Percentiles rank a stretch among this genome's conserved stretches.
phyloP scores from a whole-genome alignment of 1,140 invertebrate species.

The Stenopsyche tienmushanensis region DNA sequence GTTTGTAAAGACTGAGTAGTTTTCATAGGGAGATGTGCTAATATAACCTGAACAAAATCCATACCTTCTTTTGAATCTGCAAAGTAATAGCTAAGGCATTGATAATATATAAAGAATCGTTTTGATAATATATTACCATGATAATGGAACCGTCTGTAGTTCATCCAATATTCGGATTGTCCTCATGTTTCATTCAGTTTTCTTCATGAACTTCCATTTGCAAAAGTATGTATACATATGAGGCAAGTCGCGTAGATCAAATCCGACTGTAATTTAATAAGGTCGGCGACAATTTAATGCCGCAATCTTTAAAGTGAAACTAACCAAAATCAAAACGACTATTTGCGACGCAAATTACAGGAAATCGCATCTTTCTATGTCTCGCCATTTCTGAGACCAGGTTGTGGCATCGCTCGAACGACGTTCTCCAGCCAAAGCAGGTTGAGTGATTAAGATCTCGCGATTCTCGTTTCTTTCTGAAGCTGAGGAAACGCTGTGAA shows the following conservation, averaged over 20 bases:
- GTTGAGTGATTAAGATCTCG: background rate
- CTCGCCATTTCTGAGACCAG: slow-evolving; percentile 1
- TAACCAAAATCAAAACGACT: background rate
- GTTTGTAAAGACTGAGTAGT: too few species aligned
- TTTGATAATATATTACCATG: background rate
- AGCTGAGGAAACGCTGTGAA: background rate
- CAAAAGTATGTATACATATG: too few species aligned
- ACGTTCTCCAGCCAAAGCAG: background rate
- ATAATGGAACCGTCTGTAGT: background rate
- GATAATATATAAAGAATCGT: too few species aligned
- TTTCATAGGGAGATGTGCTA: too few species aligned
- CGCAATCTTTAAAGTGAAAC: background rate
- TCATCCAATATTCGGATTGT: background rate
- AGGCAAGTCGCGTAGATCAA: background rate
- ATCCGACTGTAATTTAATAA: background rate
- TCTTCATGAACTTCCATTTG: too few species aligned
- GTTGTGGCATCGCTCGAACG: background rate
- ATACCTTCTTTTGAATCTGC: too few species aligned
- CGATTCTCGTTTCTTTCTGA: background rate
- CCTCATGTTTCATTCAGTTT: background rate
- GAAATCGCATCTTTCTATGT: slow-evolving; percentile 11
- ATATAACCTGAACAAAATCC: too few species aligned
- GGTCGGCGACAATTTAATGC: background rate
- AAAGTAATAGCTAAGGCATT: too few species aligned
- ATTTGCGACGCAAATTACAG: background rate